phyloP scores from a whole-genome alignment of 2,888 invertebrate genomes.

The Leptogaster cylindrica region DNA sequence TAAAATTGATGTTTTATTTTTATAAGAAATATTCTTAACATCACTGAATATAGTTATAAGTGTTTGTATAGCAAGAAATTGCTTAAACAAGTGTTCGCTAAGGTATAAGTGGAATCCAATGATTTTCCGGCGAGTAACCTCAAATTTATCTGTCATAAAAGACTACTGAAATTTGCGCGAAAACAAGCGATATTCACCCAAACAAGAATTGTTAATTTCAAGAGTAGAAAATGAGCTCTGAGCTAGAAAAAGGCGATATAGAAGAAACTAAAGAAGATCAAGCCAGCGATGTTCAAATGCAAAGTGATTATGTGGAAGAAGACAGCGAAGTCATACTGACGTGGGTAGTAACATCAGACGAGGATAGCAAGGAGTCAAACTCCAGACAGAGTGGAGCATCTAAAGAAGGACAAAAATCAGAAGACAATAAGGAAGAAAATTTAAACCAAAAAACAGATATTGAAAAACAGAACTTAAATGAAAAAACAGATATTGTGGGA shows the following conservation, averaged over 20 bases:
- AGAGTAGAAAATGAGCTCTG: too few species aligned
- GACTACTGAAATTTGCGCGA: too few species aligned
- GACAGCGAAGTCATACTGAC: constrained; percentile 34
- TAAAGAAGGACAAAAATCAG: too few species aligned
- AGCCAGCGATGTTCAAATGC: background rate
- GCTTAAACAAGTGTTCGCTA: background rate
- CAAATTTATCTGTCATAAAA: constrained; percentile 9
- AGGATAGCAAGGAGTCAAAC: constrained; percentile 42
- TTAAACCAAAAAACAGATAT: too few species aligned
- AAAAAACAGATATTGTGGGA: background rate
- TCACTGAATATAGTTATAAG: background rate
- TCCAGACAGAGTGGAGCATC: too few species aligned
- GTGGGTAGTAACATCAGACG: constrained; percentile 42
- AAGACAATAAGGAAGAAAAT: too few species aligned
- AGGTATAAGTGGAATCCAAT: background rate
- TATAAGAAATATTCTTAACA: background rate
- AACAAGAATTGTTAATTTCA: too few species aligned
- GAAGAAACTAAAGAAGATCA: too few species aligned
- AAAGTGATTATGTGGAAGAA: constrained; percentile 5
- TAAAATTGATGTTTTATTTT: constrained; percentile 7
- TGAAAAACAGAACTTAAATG: background rate
- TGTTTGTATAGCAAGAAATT: background rate
- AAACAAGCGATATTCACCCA: background rate
- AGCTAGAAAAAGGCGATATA: too few species aligned
- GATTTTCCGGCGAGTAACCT: constrained; percentile 29